phyloP scores from a whole-genome alignment of 1,140 invertebrate genomes.

The Cryptotermes secundus region DNA sequence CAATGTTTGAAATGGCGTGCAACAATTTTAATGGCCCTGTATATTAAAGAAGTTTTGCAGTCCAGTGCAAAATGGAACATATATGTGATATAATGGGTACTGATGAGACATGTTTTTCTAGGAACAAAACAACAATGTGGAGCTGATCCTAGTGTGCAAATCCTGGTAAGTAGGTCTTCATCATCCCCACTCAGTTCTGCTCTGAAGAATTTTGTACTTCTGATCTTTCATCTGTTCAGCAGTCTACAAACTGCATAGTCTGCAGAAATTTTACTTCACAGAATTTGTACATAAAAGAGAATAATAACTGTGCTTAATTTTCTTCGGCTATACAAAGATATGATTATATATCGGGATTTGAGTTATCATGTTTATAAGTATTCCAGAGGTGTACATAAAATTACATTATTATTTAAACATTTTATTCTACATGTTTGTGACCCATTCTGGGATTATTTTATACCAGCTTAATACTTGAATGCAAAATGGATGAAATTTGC shows the following conservation, averaged over 20 bases:
- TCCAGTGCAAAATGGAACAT: too few species aligned
- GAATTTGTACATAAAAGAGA: conserved; percentile 10
- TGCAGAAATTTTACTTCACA: conserved; percentile 2
- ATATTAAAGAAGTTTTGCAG: too few species aligned
- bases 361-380: conserved; percentile 4
- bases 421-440: neutral
- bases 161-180: conserved; percentile 32
- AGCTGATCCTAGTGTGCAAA: conserved; percentile 36
- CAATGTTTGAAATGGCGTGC: too few species aligned
- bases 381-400: neutral
- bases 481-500: neutral
- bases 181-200: neutral
- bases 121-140: conserved; percentile 34
- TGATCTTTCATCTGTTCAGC: neutral
- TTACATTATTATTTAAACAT: neutral
- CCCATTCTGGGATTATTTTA: conserved; percentile 1
- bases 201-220: conserved; percentile 4
- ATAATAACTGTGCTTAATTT: neutral
- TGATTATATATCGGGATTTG: neutral
- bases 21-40: too few species aligned
- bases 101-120: conserved; percentile 34
- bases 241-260: neutral
- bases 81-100: too few species aligned
- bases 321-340: neutral
- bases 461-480: neutral